Percentiles rank a stretch among this genome's conserved stretches.
Conservation (phyloP, 2,888 invertebrate species). For the Diabrotica balteata region DNA sequence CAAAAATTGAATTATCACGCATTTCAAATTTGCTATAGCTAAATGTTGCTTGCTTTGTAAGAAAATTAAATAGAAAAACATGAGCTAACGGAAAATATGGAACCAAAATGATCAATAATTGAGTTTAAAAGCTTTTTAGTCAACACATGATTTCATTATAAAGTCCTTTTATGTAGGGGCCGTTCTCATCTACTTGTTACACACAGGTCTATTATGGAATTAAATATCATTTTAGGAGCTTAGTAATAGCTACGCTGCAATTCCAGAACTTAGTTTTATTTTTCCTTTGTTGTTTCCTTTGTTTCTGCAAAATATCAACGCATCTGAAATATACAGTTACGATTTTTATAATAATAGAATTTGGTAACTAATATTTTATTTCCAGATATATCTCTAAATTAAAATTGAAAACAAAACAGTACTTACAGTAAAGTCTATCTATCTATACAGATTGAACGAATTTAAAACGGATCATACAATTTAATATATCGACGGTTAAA, state of each 20-base stretch:
- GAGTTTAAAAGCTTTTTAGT: slow-evolving; percentile 55
- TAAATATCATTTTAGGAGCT: slow-evolving; percentile 54
- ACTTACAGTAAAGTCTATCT: no score
- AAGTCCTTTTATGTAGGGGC: slow-evolving; percentile 53
- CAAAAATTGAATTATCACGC: background rate
- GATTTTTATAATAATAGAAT: no score
- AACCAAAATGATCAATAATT: slow-evolving; percentile 40
- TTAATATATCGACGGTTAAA: no score
- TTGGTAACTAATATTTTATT: no score
- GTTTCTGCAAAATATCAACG: no score
- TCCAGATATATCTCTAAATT: no score
- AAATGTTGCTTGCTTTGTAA: slow-evolving; percentile 16
- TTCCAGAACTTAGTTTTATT: no score
- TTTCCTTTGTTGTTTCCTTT: no score
- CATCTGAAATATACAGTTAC: no score
- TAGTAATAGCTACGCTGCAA: slow-evolving; percentile 42
- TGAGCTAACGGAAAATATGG: slow-evolving; percentile 34
- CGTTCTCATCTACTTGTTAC: slow-evolving; percentile 54
- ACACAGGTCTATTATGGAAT: slow-evolving; percentile 56
- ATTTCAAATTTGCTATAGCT: slow-evolving; percentile 1
- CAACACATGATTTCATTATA: slow-evolving; percentile 51
- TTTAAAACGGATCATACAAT: no score
- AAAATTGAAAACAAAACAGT: no score
- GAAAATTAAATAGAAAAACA: slow-evolving; percentile 23
- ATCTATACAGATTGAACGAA: no score